Evolutionary conservation across 2,113 vertebrate genomes (phyloP).

Genomic region (Rissa tridactyla): DNA sequence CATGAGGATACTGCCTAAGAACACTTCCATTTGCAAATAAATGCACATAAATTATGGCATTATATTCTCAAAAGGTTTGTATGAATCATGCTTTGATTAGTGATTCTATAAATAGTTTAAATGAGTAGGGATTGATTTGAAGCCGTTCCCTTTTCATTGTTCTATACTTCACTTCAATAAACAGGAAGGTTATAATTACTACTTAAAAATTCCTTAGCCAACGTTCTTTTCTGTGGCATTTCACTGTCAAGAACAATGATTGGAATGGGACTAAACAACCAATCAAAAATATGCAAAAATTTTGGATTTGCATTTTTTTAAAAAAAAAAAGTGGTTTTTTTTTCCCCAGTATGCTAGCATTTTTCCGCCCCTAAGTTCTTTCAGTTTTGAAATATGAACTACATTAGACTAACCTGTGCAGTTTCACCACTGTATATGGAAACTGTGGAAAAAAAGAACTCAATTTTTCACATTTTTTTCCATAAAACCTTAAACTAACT

Average conservation of each 20-base stretch:
- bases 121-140: background rate
- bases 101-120: background rate
- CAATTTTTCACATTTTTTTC: background rate
- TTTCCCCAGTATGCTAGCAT: background rate
- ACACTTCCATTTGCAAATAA: background rate
- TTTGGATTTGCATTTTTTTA: background rate
- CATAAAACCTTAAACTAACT: background rate
- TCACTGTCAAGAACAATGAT: background rate
- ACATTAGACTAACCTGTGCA: background rate
- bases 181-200: background rate
- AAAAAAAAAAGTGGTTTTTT: background rate
- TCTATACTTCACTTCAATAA: background rate
- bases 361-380: background rate
- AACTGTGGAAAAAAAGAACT: background rate
- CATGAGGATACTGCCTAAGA: background rate
- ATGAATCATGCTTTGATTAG: background rate
- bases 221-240: background rate
- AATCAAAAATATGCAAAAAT: background rate
- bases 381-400: background rate
- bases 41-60: background rate
- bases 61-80: background rate
- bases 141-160: background rate
- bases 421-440: background rate
- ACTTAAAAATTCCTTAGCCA: background rate
- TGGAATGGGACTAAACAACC: background rate